Percentiles rank a stretch among this genome's conserved stretches.
phyloP scores from a whole-genome alignment of 2,888 invertebrate species.

The Scaptomyza polygonia region DNA sequence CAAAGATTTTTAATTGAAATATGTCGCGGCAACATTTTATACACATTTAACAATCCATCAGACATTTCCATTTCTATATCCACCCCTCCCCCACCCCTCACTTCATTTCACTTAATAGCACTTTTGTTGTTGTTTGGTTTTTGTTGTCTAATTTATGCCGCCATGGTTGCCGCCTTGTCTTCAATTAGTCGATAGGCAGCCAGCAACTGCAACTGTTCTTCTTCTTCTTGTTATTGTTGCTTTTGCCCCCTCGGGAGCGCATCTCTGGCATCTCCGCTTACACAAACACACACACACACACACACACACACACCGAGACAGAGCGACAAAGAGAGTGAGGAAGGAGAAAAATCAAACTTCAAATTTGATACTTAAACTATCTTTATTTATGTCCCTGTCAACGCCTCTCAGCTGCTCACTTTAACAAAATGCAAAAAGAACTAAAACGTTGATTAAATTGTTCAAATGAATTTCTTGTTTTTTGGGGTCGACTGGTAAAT shows the following conservation, averaged over 20 bases:
- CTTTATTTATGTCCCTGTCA: slow-evolving; percentile 82
- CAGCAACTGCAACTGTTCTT: slow-evolving; percentile 30
- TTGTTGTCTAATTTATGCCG: slow-evolving; percentile 66
- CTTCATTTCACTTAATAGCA: slow-evolving; percentile 60
- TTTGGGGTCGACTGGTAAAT: not conserved
- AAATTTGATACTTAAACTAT: slow-evolving; percentile 71
- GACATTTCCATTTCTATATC: slow-evolving; percentile 12
- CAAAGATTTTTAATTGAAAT: slow-evolving; percentile 59
- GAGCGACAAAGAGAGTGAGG: not conserved
- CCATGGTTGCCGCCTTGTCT: slow-evolving; percentile 65
- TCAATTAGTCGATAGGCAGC: slow-evolving; percentile 68
- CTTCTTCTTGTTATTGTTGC: not conserved
- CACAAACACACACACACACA: slow-evolving; percentile 15
- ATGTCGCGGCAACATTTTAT: slow-evolving; percentile 63
- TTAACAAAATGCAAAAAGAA: slow-evolving; percentile 33
- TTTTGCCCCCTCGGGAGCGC: slow-evolving; percentile 52
- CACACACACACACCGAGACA: not conserved
- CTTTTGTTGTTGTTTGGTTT: slow-evolving; percentile 41
- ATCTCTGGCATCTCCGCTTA: slow-evolving; percentile 57
- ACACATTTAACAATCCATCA: slow-evolving; percentile 77
- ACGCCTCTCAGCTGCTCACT: slow-evolving; percentile 79
- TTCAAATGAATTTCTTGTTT: not conserved
- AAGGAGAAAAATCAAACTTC: slow-evolving; percentile 26
- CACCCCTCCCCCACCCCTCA: not conserved
- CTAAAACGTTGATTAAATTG: slow-evolving; percentile 17